A percentile compares a stretch with the other conserved stretches of the same genome.
These are phyloP conservation scores for Brachylomia viminalis DNA, from an alignment of 2,888 invertebrate genomes.

Conservation along the genomic window DNA sequence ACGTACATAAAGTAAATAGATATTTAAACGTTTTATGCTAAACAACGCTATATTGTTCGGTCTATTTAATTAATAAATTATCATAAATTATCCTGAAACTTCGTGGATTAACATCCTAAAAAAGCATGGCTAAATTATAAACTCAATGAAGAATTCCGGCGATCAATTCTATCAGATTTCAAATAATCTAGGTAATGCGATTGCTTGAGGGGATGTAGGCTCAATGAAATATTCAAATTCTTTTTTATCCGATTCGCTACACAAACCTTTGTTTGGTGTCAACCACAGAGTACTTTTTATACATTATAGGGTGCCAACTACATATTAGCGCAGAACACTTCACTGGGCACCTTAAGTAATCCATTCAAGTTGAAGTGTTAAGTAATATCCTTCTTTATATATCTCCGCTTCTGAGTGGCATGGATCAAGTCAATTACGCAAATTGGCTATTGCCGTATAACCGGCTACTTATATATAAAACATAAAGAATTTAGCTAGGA, in stretches of 20 bases:
- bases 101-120: background rate
- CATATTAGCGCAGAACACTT: background rate
- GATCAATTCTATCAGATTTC: background rate
- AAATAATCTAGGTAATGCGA: background rate
- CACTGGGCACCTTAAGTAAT: slow-evolving; percentile 22
- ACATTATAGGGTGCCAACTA: no score
- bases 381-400: background rate
- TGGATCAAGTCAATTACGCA: slow-evolving; percentile 20
- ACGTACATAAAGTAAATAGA: background rate
- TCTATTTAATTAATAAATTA: slow-evolving; percentile 1
- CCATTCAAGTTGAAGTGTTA: background rate
- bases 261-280: background rate
- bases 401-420: slow-evolving; percentile 4
- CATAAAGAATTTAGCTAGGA: slow-evolving; percentile 12
- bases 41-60: background rate
- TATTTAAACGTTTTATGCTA: background rate
- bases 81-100: slow-evolving; percentile 15
- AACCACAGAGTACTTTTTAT: no score
- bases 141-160: background rate
- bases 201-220: background rate
- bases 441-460: slow-evolving; percentile 14
- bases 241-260: background rate
- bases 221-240: background rate
- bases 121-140: background rate
- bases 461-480: slow-evolving; percentile 16